A percentile compares a stretch with the other conserved stretches of the same genome.
Evolutionary conservation across 2,888 invertebrate species (phyloP).

Genomic region (Eubasilissa splendida): DNA sequence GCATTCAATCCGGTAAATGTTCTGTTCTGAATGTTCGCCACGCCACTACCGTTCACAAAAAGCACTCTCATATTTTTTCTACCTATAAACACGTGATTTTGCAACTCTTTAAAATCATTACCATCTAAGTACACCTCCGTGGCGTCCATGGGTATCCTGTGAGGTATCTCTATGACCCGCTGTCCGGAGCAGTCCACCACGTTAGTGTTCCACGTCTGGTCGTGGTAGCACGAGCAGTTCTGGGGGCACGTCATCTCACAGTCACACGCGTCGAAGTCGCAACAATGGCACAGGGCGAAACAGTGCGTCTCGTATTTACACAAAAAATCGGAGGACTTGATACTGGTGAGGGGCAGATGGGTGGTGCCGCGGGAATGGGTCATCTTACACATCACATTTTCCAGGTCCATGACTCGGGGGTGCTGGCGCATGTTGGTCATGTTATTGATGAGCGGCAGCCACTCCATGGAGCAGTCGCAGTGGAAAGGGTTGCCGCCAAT

Average conservation of each 20-base stretch:
- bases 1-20: constrained; percentile 90
- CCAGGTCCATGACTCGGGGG: constrained; percentile 90
- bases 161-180: constrained; percentile 83
- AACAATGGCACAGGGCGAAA: constrained; percentile 95
- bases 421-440: constrained; percentile 87
- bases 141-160: constrained; percentile 93
- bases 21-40: constrained; percentile 89
- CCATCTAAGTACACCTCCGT: constrained; percentile 95
- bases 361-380: constrained; percentile 87
- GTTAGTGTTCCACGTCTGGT: constrained; percentile 93
- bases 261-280: constrained; percentile 96
- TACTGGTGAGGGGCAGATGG: constrained; percentile 83
- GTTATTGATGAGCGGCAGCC: constrained; percentile 92
- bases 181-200: constrained; percentile 92
- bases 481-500: constrained; percentile 94
- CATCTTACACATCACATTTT: constrained; percentile 90
- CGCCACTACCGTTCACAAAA: constrained; percentile 88
- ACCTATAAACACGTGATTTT: constrained; percentile 91
- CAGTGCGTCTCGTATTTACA: constrained; percentile 95
- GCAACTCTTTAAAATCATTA: constrained; percentile 87
- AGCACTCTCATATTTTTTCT: constrained; percentile 90
- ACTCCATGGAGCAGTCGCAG: constrained; percentile 96
- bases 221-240: constrained; percentile 95
- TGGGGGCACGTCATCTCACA: constrained; percentile 97
- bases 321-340: constrained; percentile 88